phyloP scores from a whole-genome alignment of 1,140 invertebrate species.

The Drosophila albomicans region DNA sequence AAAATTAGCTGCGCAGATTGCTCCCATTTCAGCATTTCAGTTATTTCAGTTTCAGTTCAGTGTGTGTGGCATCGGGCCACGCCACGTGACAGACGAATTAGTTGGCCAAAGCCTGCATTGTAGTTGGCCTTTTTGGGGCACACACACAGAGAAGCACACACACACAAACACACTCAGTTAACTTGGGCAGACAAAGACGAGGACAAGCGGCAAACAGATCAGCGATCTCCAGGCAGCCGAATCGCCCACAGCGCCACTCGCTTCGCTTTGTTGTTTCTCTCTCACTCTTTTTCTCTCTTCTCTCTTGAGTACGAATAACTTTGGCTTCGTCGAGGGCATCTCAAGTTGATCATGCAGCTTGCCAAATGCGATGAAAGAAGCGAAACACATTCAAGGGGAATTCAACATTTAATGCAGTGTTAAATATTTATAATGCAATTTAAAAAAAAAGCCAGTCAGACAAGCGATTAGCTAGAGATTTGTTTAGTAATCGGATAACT shows the following conservation, averaged over 20 bases:
- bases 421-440: constrained; percentile 9
- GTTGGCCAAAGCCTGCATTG: constrained; percentile 62
- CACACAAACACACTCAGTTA: constrained; percentile 8
- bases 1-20: constrained; percentile 70
- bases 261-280: constrained; percentile 59
- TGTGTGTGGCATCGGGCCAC: constrained; percentile 50
- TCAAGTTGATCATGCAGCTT: constrained; percentile 40
- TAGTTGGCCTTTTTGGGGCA: constrained; percentile 59
- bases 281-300: too few relatives aligned
- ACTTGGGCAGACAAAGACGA: constrained; percentile 49
- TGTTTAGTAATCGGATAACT: background rate
- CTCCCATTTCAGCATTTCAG: constrained; percentile 69
- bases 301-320: background rate
- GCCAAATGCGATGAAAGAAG: constrained; percentile 19
- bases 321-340: constrained; percentile 36
- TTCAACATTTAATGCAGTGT: background rate
- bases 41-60: background rate
- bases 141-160: constrained; percentile 42
- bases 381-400: constrained; percentile 16
- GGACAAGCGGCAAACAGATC: constrained; percentile 31
- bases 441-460: background rate
- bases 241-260: constrained; percentile 69
- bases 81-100: constrained; percentile 77
- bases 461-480: background rate
- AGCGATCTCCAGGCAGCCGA: constrained; percentile 70